These are phyloP conservation scores for Hippoglossus hippoglossus DNA, from an alignment of 2,797 vertebrate genomes.

Conservation along the genomic window DNA sequence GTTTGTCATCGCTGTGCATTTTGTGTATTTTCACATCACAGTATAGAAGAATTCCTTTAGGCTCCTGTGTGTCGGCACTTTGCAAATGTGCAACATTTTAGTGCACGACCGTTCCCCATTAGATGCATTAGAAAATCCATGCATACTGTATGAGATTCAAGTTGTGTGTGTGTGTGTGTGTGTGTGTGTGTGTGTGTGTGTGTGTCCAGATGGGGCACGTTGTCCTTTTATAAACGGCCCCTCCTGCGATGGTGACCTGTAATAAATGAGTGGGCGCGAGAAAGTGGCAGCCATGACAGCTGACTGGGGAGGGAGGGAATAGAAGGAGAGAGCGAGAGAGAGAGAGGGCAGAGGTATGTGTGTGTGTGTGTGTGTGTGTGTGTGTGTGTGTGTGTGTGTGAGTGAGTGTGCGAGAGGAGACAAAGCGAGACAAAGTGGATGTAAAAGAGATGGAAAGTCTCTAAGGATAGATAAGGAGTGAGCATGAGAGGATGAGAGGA, in stretches of 20 bases:
- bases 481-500: constrained; percentile 55
- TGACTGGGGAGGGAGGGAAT: constrained; percentile 73
- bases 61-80: not conserved
- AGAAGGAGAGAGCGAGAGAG: constrained; percentile 27
- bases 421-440: constrained; percentile 61
- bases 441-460: constrained; percentile 71
- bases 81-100: not conserved
- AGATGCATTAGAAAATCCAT: not conserved
- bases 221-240: constrained; percentile 73
- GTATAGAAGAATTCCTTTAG: too few relatives aligned
- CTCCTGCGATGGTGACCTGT: constrained; percentile 65
- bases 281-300: constrained; percentile 81
- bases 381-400: constrained; percentile 4
- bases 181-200: constrained; percentile 45
- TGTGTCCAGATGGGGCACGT: constrained; percentile 42
- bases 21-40: too few relatives aligned
- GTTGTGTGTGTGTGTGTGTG: constrained; percentile 12
- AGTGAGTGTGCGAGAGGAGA: constrained; percentile 34
- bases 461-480: constrained; percentile 68
- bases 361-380: not conserved
- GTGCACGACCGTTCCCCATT: not conserved
- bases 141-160: constrained; percentile 18
- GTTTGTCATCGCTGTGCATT: too few relatives aligned
- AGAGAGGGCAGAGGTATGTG: not conserved
- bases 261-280: constrained; percentile 78